These are phyloP conservation scores for Trichopria drosophilae DNA, from an alignment of 2,888 invertebrate species.

Conservation along the genomic window DNA sequence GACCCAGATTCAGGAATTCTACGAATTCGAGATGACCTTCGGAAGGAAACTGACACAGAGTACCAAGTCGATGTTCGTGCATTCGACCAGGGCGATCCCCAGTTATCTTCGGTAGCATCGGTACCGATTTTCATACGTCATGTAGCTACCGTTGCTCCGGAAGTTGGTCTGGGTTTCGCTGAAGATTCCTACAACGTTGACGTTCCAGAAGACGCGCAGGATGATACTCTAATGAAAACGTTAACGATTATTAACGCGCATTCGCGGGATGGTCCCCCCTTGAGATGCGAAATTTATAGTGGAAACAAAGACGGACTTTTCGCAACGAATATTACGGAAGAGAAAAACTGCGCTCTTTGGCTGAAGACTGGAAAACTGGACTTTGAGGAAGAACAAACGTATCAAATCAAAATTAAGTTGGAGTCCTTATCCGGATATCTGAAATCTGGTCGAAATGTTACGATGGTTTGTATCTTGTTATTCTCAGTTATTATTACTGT, in stretches of 20 bases:
- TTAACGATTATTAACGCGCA: constrained; percentile 75
- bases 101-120: constrained; percentile 78
- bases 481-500: no score
- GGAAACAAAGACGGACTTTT: constrained; percentile 79
- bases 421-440: constrained; percentile 80
- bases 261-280: constrained; percentile 69
- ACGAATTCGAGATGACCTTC: constrained; percentile 78
- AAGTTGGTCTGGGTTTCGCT: constrained; percentile 81
- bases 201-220: constrained; percentile 75
- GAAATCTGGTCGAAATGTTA: constrained; percentile 74
- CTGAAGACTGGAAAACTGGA: constrained; percentile 74
- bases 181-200: constrained; percentile 84
- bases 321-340: constrained; percentile 72
- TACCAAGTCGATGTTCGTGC: constrained; percentile 74
- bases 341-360: constrained; percentile 80
- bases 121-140: constrained; percentile 83
- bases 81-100: constrained; percentile 83
- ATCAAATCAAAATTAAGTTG: constrained; percentile 75
- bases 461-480: constrained; percentile 63
- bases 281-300: constrained; percentile 77
- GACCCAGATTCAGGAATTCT: constrained; percentile 82
- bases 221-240: constrained; percentile 69
- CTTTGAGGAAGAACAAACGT: constrained; percentile 75
- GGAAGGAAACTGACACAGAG: constrained; percentile 84
- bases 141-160: constrained; percentile 71